Base-by-base conservation (phyloP, 2,888 invertebrate genomes). In the Linnaemya tessellans region DNA sequence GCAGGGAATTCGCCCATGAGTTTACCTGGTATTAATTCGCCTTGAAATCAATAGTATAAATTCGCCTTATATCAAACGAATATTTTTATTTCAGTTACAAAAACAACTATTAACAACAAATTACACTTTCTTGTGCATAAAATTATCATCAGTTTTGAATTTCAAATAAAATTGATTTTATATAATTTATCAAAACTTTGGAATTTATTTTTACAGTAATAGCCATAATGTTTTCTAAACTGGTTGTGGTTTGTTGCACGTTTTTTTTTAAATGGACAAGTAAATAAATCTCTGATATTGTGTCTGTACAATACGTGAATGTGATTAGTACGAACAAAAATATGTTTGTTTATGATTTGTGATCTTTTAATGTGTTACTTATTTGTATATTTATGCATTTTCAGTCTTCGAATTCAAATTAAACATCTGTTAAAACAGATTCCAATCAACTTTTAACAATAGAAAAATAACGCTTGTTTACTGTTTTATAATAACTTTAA, bases 101-200 rank as follows among this genome's bases (percentile, higher is more conserved):
- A 25, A 70, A 68, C 58, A 56, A 71, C 65, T 60, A 54, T 51
- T 38, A 70, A 73, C n/a, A n/a, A n/a, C n/a, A 77, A 77, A 65
- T 68, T 25, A 73, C 71, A 78, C 46, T 8, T 60, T 67, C 58
- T 43, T 43, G 11, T 54, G 30, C 51, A 70, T 79, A 51, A 62
- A 71, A 71, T 64, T 62, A 70, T 41, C 62, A 70, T 49, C 1
- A 60, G 3, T 18, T 62, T 80, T 71, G 7, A 64, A 79, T 62
- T 30, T 43, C n/a, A 30, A 60, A 67, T 38, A 49, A 15, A n/a
- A 25, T 35, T 46, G 35, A 56, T 15, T 38, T 78, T n/a, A 60
- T 58, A 58, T 78, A 35, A 20, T 54, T 54, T 54, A 54, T 22
- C 0, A 18, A 18, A 8, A 54, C 22, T 20, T 11, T 22, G 10